Conservation (phyloP, 2,797 vertebrate genomes). For the Anas georgica region DNA sequence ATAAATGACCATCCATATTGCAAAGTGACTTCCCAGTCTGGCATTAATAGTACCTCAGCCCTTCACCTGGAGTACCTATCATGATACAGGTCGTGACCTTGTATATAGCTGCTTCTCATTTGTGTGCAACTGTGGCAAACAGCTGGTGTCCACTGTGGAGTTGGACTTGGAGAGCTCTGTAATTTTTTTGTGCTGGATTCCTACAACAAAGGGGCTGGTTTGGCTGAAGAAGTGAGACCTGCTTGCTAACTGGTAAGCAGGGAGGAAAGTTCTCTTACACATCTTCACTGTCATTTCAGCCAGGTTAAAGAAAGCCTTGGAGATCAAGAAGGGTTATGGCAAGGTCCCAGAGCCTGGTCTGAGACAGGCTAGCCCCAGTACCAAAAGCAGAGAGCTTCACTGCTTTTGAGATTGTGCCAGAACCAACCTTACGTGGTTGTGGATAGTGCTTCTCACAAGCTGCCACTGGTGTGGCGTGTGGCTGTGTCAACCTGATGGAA, state of each 20-base stretch:
- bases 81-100: background rate
- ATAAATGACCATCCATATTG: conserved; percentile 53
- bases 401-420: background rate
- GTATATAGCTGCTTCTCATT: background rate
- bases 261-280: background rate
- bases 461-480: background rate
- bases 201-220: background rate
- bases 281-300: background rate
- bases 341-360: background rate
- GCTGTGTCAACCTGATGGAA: background rate
- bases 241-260: background rate
- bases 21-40: conserved; percentile 36
- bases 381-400: background rate
- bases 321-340: background rate
- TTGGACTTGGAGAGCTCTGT: background rate
- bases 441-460: background rate
- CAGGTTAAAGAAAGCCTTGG: background rate
- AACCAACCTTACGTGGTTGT: fast-evolving
- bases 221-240: background rate
- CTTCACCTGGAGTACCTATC: background rate
- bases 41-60: background rate
- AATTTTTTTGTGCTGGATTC: background rate
- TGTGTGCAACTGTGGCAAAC: background rate
- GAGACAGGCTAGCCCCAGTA: background rate
- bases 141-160: background rate